Percentiles rank a stretch among this genome's conserved stretches.
These are phyloP conservation scores for Onychostruthus taczanowskii DNA, from an alignment of 2,113 vertebrate genomes.

Conservation along the genomic window DNA sequence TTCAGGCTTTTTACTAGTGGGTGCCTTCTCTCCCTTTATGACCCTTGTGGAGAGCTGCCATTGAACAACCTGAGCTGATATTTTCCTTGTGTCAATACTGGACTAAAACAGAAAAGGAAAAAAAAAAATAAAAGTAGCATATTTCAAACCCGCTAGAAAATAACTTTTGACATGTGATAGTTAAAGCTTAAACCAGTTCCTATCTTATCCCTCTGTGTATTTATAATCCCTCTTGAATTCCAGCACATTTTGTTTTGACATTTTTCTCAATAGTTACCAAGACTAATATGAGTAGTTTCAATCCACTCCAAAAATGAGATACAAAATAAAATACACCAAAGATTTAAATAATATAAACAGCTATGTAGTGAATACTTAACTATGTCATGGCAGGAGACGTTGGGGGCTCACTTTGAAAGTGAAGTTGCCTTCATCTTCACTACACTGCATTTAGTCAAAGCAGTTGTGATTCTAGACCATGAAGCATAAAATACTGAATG, in stretches of 20 bases:
- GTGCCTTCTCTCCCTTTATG: background rate
- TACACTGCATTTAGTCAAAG: background rate
- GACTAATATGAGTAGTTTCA: background rate
- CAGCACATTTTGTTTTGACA: constrained; percentile 41
- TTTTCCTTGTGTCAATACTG: background rate
- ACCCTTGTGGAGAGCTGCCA: background rate
- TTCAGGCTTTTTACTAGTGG: background rate
- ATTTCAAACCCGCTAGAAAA: constrained; percentile 27
- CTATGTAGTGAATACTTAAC: background rate
- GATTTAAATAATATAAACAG: background rate
- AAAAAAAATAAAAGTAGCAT: background rate
- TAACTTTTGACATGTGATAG: constrained; percentile 36
- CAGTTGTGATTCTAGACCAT: background rate
- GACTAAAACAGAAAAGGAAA: background rate
- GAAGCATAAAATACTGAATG: background rate
- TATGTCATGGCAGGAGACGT: background rate
- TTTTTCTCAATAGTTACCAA: constrained; percentile 53
- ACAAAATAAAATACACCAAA: background rate
- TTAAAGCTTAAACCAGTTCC: constrained; percentile 17
- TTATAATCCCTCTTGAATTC: constrained; percentile 49
- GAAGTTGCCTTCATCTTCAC: background rate
- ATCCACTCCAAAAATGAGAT: background rate
- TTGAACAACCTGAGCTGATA: background rate
- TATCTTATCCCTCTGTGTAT: constrained; percentile 50
- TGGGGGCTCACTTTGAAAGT: background rate